A percentile compares a stretch with the other conserved stretches of the same genome.
phyloP scores from a whole-genome alignment of 1,140 invertebrate genomes.

The Caenorhabditis briggsae region DNA sequence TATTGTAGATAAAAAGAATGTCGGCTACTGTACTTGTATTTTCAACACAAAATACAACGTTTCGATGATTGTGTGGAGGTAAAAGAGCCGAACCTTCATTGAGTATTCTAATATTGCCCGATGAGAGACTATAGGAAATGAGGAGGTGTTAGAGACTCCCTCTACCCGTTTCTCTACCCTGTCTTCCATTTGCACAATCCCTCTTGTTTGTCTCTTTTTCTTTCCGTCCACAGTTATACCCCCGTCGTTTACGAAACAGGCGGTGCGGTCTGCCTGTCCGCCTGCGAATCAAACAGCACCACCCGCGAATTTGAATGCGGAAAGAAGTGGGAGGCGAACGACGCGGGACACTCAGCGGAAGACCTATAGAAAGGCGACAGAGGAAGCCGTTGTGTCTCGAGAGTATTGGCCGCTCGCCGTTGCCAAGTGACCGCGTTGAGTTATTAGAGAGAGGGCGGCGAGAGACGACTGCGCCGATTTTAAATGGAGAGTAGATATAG shows the following conservation, averaged over 20 bases:
- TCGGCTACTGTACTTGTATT: constrained; percentile 29
- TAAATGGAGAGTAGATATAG: constrained; percentile 51
- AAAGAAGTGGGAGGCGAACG: background rate
- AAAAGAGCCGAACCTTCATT: constrained; percentile 52
- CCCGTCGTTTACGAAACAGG: constrained; percentile 27
- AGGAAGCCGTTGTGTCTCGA: no score
- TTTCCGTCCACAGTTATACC: constrained; percentile 8
- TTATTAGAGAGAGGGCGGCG: constrained; percentile 38
- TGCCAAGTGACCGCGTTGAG: constrained; percentile 30
- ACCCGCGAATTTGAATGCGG: constrained; percentile 11
- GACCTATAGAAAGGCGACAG: constrained; percentile 17
- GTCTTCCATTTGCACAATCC: constrained; percentile 14
- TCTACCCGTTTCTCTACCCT: background rate
- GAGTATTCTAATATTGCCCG: constrained; percentile 52
- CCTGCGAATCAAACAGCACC: constrained; percentile 40
- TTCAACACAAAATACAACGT: background rate
- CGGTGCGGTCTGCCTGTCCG: constrained; percentile 27
- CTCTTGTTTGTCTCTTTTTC: constrained; percentile 53
- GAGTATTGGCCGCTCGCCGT: background rate
- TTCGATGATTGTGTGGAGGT: background rate
- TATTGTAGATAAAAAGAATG: constrained; percentile 13
- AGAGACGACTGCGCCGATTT: background rate
- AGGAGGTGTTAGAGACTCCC: constrained; percentile 17
- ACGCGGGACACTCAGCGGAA: background rate
- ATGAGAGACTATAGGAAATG: constrained; percentile 7